Percentiles rank a stretch among this genome's conserved stretches.
Conservation (phyloP, 2,888 invertebrate genomes). For the Cephus rjabovi region DNA sequence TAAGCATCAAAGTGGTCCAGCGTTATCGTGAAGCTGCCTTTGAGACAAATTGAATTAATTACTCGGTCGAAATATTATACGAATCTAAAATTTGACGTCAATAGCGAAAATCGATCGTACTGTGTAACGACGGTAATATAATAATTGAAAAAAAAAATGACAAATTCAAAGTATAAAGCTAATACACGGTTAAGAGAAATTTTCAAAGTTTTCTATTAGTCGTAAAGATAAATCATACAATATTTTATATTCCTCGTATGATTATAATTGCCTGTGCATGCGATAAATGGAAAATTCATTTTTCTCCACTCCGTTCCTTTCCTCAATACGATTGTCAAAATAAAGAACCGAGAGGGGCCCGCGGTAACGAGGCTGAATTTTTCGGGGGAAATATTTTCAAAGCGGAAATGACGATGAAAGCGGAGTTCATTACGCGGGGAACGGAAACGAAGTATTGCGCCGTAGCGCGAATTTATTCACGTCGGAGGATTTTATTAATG, state of each 20-base stretch:
- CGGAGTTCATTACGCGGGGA: not conserved
- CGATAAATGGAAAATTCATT: not conserved
- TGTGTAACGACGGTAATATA: too few relatives aligned
- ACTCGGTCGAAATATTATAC: too few relatives aligned
- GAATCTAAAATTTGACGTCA: too few relatives aligned
- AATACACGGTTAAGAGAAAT: not conserved
- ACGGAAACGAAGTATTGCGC: not conserved
- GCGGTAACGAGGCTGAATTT: not conserved
- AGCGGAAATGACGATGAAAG: not conserved
- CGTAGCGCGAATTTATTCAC: not conserved
- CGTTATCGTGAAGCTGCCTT: not conserved
- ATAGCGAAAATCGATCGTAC: too few relatives aligned
- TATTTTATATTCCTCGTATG: not conserved
- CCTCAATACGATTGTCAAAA: not conserved
- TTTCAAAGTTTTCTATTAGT: not conserved
- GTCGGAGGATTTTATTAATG: not conserved
- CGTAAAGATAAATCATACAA: not conserved
- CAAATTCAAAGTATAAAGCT: not conserved
- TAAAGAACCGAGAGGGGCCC: not conserved
- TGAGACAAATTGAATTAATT: not conserved
- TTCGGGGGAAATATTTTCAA: not conserved
- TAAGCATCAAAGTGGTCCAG: not conserved
- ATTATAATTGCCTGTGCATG: not conserved
- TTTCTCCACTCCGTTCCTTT: not conserved
- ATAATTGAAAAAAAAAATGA: not conserved